Percentiles rank a stretch among this genome's conserved stretches.
Conservation (phyloP, 2,797 vertebrate species). For the Poeciliopsis presidionis region DNA sequence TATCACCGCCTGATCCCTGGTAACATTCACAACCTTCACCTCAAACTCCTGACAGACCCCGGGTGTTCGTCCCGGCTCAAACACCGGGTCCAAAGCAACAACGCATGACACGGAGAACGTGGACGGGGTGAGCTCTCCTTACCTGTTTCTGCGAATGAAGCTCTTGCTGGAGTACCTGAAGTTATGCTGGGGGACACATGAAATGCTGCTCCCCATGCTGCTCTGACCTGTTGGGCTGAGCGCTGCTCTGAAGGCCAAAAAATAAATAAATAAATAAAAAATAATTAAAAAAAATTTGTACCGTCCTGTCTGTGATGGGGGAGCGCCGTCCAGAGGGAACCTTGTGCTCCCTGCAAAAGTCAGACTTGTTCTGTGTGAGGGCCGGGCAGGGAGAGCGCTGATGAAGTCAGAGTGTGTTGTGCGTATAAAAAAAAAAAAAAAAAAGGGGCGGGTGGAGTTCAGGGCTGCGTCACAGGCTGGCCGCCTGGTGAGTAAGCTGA, state of each 20-base stretch:
- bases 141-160: constrained; percentile 87
- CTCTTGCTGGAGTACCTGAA: constrained; percentile 85
- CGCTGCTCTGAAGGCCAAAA: constrained; percentile 27
- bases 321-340: constrained; percentile 70
- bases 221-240: constrained; percentile 14
- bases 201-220: constrained; percentile 86
- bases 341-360: constrained; percentile 48
- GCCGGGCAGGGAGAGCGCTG: constrained; percentile 53
- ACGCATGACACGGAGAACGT: constrained; percentile 31
- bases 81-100: constrained; percentile 54
- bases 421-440: constrained; percentile 38
- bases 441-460: constrained; percentile 55
- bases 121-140: constrained; percentile 29
- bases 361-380: constrained; percentile 64
- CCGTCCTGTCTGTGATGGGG: constrained; percentile 47
- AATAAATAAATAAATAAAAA: too few species aligned
- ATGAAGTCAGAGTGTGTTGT: constrained; percentile 59
- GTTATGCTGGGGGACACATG: constrained; percentile 85
- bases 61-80: constrained; percentile 60
- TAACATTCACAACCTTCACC: constrained; percentile 58
- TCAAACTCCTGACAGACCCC: constrained; percentile 64
- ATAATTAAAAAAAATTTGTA: neutral
- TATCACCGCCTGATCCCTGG: constrained; percentile 59
- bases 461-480: constrained; percentile 48
- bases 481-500: constrained; percentile 46